Percentiles rank a stretch among this genome's conserved stretches.
Evolutionary conservation across 2,113 vertebrate species (phyloP).

Genomic region (Antechinus stuartii): DNA sequence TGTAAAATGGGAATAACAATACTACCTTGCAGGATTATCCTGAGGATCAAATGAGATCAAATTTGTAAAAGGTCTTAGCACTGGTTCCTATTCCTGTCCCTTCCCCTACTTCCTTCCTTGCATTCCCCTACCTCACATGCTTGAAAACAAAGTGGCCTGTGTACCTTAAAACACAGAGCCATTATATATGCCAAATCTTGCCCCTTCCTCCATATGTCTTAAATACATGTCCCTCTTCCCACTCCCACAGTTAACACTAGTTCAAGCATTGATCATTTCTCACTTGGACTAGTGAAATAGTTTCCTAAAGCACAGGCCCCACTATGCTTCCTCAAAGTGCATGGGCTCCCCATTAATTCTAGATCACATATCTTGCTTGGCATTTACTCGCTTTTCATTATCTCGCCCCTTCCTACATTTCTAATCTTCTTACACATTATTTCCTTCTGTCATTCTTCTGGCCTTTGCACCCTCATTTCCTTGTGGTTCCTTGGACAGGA

Average conservation of each 20-base stretch:
- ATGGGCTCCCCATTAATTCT: not conserved
- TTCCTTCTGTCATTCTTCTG: not conserved
- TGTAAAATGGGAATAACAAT: not conserved
- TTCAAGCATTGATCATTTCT: not conserved
- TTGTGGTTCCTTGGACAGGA: not conserved
- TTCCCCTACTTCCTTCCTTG: not conserved
- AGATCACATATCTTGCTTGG: not conserved
- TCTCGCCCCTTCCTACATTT: not conserved
- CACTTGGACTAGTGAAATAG: too few species aligned
- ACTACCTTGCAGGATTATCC: not conserved
- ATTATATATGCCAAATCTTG: not conserved
- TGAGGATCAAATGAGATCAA: not conserved
- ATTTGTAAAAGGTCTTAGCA: not conserved
- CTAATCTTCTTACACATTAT: not conserved
- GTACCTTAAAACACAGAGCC: not conserved
- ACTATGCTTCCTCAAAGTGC: not conserved
- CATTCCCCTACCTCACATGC: not conserved
- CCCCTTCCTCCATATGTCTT: not conserved
- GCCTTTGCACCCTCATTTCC: not conserved
- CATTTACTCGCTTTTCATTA: not conserved
- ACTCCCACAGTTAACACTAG: not conserved
- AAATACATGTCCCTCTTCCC: not conserved
- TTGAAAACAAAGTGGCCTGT: not conserved
- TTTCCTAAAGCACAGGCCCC: too few species aligned
- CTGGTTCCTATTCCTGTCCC: not conserved